Conservation (phyloP, 1,140 invertebrate species). For the Alviniconcha marisindica region DNA sequence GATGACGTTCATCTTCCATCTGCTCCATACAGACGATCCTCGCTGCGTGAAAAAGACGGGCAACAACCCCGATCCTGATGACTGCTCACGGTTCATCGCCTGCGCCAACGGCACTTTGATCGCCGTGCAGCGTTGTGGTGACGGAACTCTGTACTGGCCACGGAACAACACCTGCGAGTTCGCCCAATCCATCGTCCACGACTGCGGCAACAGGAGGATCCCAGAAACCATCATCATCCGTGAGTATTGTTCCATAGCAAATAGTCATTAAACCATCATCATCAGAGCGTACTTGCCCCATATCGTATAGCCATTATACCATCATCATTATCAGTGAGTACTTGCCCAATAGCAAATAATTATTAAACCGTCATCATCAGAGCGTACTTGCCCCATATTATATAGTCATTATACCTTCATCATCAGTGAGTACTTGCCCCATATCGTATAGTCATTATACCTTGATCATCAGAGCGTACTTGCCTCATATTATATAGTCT, state of each 20-base stretch:
- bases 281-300: too few species aligned
- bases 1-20: too few species aligned
- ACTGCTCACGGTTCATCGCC: slow-evolving; percentile 58
- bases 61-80: slow-evolving; percentile 58
- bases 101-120: slow-evolving; percentile 58
- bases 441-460: too few species aligned
- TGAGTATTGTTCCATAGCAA: slow-evolving; percentile 42
- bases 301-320: too few species aligned
- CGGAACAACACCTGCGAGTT: slow-evolving; percentile 57
- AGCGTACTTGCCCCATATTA: too few species aligned
- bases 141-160: slow-evolving; percentile 57
- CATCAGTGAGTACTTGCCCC: slow-evolving; percentile 49
- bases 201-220: slow-evolving; percentile 51
- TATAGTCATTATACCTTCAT: too few species aligned
- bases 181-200: slow-evolving; percentile 49
- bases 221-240: slow-evolving; percentile 54
- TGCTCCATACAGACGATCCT: slow-evolving; percentile 52
- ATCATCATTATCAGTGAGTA: slow-evolving; percentile 57
- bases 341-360: too few species aligned
- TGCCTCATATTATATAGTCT: too few species aligned
- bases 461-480: too few species aligned
- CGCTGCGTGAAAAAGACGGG: slow-evolving; percentile 56
- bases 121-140: slow-evolving; percentile 55
- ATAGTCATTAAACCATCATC: too few species aligned
- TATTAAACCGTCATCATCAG: too few species aligned